Base-by-base conservation (phyloP, 2,888 invertebrate genomes). In the Stenichneumon culpator region DNA sequence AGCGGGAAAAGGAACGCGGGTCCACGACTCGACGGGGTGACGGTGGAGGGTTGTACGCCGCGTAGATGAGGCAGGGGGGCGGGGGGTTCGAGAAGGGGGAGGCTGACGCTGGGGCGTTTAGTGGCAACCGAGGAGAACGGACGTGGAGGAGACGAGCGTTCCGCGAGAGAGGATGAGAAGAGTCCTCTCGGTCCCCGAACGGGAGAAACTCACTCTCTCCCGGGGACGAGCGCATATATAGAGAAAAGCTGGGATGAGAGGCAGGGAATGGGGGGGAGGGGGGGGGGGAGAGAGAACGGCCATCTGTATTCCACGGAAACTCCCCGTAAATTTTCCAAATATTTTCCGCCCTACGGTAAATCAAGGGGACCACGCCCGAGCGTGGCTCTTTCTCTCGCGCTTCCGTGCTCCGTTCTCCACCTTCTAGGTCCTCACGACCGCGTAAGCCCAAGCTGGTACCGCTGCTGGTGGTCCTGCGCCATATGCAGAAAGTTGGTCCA, bases 311-410 rank as follows among this genome's bases (percentile, higher is more conserved):
- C 86, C 81, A 84, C 78, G 84, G 86, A 81, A 89, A 88, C 85
- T 78, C 84, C 84, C 89, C 90, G 91, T 92, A 92, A 92, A 92
- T 92, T 92, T 91, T 91, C 90, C 86, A 88, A 92, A 92, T 92
- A 92, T 92, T 90, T 92, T 91, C 90, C 90, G 87, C 87, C 88
- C 89, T 84, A 86, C 88, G 89, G 90, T 91, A 91, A 92, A 90
- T 91, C 90, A 88, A 87, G 88, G 60, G 28, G 74, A 86, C 86
- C 87, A 86, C 86, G 86, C 87, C 87, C 87, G 87, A 79, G 83
- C 68, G 84, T 84, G 78, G 82, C 83, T 85, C 86, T 80, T 77
- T 83, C 67, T 73, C 78, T 16, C 44, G 19, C 47, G 44, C 72
- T 11, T 52, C 52, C 14, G 39, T 47, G 22, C 68, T 72, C 52